A percentile compares a stretch with the other conserved stretches of the same genome.
Evolutionary conservation across 2,888 invertebrate genomes (phyloP).

Genomic region (Perizoma flavofasciatum): DNA sequence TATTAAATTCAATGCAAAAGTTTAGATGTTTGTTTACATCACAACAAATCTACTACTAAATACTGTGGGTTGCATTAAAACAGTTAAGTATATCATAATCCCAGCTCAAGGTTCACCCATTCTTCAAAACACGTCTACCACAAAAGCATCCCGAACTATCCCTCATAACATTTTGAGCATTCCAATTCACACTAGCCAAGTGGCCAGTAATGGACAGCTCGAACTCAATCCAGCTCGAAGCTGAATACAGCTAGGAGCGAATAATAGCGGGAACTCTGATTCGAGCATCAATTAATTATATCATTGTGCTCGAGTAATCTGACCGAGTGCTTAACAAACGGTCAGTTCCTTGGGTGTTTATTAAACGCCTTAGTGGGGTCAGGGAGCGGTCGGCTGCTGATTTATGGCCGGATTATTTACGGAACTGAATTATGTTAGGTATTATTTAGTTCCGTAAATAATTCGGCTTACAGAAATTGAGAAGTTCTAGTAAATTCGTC

Average conservation of each 20-base stretch:
- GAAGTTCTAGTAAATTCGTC: too few relatives aligned
- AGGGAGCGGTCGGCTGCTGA: conserved; percentile 18
- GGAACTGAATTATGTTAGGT: neutral
- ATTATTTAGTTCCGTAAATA: too few relatives aligned
- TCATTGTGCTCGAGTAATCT: conserved; percentile 73
- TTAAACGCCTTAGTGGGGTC: conserved; percentile 67
- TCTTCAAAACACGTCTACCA: too few relatives aligned
- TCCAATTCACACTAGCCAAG: conserved; percentile 66
- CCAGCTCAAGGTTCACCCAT: too few relatives aligned
- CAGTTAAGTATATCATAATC: too few relatives aligned
- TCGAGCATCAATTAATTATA: conserved; percentile 82
- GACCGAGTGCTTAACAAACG: conserved; percentile 74
- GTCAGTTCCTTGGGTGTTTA: conserved; percentile 81
- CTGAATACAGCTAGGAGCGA: conserved; percentile 15
- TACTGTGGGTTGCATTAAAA: too few relatives aligned
- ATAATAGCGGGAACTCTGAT: conserved; percentile 62
- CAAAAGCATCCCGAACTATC: conserved; percentile 20
- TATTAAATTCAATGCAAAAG: too few relatives aligned
- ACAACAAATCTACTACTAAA: too few relatives aligned
- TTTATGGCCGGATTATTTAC: neutral
- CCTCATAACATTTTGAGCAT: conserved; percentile 51
- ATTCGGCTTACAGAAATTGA: too few relatives aligned
- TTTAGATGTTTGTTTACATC: too few relatives aligned
- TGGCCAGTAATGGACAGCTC: conserved; percentile 69
- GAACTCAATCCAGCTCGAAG: conserved; percentile 27